These are phyloP conservation scores for Poecilia gillii DNA, from an alignment of 2,797 vertebrate genomes.

Conservation along the genomic window DNA sequence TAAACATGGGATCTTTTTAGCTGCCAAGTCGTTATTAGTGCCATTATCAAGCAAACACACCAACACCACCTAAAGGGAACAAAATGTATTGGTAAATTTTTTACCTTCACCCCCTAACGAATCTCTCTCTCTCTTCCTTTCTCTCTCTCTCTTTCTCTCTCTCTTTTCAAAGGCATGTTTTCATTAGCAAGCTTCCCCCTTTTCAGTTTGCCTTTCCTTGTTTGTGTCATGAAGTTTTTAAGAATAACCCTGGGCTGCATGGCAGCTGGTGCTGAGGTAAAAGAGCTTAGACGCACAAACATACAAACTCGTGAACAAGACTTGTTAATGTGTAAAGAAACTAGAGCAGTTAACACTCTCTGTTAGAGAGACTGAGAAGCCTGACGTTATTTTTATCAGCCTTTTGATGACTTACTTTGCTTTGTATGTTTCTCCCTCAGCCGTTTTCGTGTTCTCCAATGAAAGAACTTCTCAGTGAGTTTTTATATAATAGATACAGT, in stretches of 20 bases:
- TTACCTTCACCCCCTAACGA: conserved; percentile 6
- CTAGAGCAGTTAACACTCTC: conserved; percentile 44
- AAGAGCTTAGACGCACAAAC: conserved; percentile 44
- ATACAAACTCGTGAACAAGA: conserved; percentile 26
- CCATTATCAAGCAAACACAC: conserved; percentile 54
- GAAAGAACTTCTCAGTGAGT: background rate
- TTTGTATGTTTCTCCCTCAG: background rate
- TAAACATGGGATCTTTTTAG: conserved; percentile 26
- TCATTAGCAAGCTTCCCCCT: conserved; percentile 29
- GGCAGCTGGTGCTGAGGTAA: conserved; percentile 72
- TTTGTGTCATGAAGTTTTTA: conserved; percentile 77
- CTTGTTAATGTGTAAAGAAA: conserved; percentile 41
- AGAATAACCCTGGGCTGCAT: conserved; percentile 73
- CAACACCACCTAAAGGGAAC: conserved; percentile 40
- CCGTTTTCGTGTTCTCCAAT: conserved; percentile 6
- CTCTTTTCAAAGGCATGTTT: conserved; percentile 40
- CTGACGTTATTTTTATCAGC: conserved; percentile 24
- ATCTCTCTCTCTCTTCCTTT: background rate
- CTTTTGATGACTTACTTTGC: conserved; percentile 39
- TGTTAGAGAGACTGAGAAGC: conserved; percentile 33
- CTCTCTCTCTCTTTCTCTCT: background rate
- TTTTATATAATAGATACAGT: background rate
- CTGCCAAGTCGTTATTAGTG: conserved; percentile 55
- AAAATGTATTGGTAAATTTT: conserved; percentile 29
- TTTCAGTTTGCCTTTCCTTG: conserved; percentile 49